Percentiles rank a stretch among this genome's conserved stretches.
phyloP scores from a whole-genome alignment of 2,888 invertebrate species.

The Meghimatium bilineatum region DNA sequence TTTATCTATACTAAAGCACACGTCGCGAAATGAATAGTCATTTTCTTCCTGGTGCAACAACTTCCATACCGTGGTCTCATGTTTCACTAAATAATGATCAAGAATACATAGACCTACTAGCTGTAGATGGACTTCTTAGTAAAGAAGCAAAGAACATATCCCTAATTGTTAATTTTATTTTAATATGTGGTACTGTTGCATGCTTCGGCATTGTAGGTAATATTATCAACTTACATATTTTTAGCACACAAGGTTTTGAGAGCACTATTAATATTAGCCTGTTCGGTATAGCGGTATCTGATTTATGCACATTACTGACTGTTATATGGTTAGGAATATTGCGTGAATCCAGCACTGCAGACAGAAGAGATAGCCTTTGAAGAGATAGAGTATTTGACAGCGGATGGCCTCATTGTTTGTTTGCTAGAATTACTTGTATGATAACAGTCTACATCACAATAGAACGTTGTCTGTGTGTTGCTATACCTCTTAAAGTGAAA shows the following conservation, averaged over 20 bases:
- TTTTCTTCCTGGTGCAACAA: background rate
- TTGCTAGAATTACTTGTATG: slow-evolving; percentile 25
- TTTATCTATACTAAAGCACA: background rate
- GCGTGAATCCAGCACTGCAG: slow-evolving; percentile 1
- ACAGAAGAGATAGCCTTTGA: background rate
- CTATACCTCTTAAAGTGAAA: slow-evolving; percentile 24
- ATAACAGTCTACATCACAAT: slow-evolving; percentile 29
- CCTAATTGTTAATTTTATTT: slow-evolving; percentile 3
- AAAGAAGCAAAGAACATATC: slow-evolving; percentile 4
- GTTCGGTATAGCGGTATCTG: slow-evolving; percentile 18
- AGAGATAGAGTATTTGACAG: slow-evolving; percentile 24
- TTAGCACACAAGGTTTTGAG: slow-evolving; percentile 13
- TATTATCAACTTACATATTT: slow-evolving; percentile 24
- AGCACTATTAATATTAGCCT: slow-evolving; percentile 19
- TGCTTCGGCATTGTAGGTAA: background rate
- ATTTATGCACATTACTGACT: slow-evolving; percentile 3
- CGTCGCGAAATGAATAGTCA: background rate
- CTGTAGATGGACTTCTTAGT: background rate
- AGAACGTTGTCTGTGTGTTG: slow-evolving; percentile 23
- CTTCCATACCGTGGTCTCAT: background rate
- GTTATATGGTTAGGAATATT: background rate
- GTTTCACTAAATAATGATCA: background rate
- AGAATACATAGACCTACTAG: no score
- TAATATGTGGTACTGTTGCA: background rate
- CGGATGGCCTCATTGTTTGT: slow-evolving; percentile 19